A percentile compares a stretch with the other conserved stretches of the same genome.
Conservation (phyloP, 2,797 vertebrate genomes). For the Dicrostonyx torquatus region DNA sequence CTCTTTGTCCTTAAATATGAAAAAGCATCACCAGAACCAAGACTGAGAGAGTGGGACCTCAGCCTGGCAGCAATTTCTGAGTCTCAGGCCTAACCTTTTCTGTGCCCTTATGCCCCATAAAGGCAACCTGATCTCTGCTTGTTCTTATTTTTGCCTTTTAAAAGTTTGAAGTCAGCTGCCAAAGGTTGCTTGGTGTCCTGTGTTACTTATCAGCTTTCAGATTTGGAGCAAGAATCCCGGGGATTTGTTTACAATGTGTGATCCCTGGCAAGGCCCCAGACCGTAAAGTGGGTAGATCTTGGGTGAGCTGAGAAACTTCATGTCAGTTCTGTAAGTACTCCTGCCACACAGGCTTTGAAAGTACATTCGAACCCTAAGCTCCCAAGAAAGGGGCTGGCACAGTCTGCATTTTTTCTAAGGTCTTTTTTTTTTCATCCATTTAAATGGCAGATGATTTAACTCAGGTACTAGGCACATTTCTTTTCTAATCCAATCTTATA, state of each 20-base stretch:
- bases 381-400: neutral
- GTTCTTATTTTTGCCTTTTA: slow-evolving; percentile 32
- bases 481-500: slow-evolving; percentile 57
- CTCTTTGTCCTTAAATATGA: slow-evolving; percentile 78
- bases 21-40: slow-evolving; percentile 81
- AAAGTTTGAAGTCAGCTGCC: neutral
- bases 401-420: neutral
- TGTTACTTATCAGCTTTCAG: neutral
- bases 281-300: neutral
- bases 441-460: neutral
- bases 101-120: slow-evolving; percentile 62
- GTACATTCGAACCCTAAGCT: neutral
- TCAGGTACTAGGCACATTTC: slow-evolving; percentile 41
- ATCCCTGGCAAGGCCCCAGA: neutral
- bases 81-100: slow-evolving; percentile 82
- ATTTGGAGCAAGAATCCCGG: neutral
- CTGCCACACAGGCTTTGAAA: neutral
- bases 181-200: neutral
- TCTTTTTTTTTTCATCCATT: neutral
- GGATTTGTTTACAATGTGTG: neutral
- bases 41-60: slow-evolving; percentile 80
- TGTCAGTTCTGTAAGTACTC: neutral
- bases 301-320: neutral
- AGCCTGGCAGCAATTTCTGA: slow-evolving; percentile 82
- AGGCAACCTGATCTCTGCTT: neutral